Evolutionary conservation across 2,888 invertebrate species (phyloP), one percentile per base, ranked within the genome.

Genomic region (Chaitophorus viminalis): DNA sequence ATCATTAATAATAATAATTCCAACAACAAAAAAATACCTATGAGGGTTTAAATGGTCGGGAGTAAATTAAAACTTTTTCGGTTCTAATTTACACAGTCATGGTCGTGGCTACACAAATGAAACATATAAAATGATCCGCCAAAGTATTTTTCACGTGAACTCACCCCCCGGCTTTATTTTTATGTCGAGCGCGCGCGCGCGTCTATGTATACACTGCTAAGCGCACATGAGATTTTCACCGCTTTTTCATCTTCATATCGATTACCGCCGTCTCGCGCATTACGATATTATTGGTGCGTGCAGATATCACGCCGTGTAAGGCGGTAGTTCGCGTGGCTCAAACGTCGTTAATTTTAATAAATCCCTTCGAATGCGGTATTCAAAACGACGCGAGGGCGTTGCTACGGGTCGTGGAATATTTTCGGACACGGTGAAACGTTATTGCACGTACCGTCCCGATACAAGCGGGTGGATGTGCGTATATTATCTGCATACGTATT

Each of bases 271-370:
- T 60, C 8, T 25, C 25, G 25, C 60, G 21, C 21, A 9, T 18
- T 25, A 60, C 25, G 18, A 25, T 60, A 60, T 60, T 60, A 60
- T 60, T 25, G 60, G 3, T 29, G 68, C 11, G 68, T n/a, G 68
- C 29, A 68, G 68, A 60, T 1, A 60, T 25, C 25, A 60, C 25
- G 4, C 2, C 14, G 21, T 21, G 3, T 21, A 21, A 21, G 25
- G 25, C 29, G 29, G n/a, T 17, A 29, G 68, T 21, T 68, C 68
- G 29, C 39, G 33, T n/a, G 72, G n/a, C 33, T 18, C 52, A 33
- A 54, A 72, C 82, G 33, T 33, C 60, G 52, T 72, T 72, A 52
- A 82, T 82, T 81, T 5, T 72, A 82, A 82, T 72, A 72, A 52
- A 82, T 82, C 82, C 72, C 82, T 46, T 6, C 72, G 21, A 33